Evolutionary conservation across 2,113 vertebrate species (phyloP).

Genomic region (Orycteropus afer): DNA sequence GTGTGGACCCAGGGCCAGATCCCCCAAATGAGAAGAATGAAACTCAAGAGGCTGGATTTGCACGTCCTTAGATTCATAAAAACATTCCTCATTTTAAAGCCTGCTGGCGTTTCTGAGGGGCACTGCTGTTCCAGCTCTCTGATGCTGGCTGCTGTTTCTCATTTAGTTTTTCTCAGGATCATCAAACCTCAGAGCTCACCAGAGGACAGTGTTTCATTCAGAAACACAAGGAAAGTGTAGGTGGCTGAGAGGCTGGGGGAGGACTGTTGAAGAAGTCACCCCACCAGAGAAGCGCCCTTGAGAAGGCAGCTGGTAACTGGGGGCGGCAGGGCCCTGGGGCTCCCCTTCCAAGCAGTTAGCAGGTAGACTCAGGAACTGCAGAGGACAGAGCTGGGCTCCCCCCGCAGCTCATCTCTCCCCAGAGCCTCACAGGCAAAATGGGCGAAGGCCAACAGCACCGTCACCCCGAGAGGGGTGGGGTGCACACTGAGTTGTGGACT

Average conservation of each 20-base stretch:
- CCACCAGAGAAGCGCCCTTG: neutral
- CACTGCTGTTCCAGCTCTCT: constrained; percentile 21
- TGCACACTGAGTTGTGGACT: neutral
- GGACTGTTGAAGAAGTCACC: neutral
- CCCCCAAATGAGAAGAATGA: neutral
- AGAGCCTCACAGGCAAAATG: neutral
- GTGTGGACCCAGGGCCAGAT: neutral
- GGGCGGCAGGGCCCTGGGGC: neutral
- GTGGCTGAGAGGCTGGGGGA: neutral
- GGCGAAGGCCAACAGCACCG: neutral
- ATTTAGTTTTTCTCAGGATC: neutral
- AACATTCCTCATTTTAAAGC: constrained; percentile 65
- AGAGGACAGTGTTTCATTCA: neutral
- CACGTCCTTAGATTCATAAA: constrained; percentile 63
- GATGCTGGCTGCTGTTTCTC: constrained; percentile 30
- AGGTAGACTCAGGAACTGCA: neutral
- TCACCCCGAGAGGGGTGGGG: neutral
- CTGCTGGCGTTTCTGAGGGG: constrained; percentile 68
- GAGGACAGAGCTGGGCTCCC: neutral
- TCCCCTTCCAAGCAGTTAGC: neutral
- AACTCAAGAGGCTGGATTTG: neutral
- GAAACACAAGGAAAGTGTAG: neutral
- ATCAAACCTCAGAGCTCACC: neutral
- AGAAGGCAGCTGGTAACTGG: neutral
- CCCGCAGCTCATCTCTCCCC: neutral